Percentiles rank a stretch among this genome's conserved stretches.
phyloP scores from a whole-genome alignment of 2,888 invertebrate species.

The Eilema griseolum region DNA sequence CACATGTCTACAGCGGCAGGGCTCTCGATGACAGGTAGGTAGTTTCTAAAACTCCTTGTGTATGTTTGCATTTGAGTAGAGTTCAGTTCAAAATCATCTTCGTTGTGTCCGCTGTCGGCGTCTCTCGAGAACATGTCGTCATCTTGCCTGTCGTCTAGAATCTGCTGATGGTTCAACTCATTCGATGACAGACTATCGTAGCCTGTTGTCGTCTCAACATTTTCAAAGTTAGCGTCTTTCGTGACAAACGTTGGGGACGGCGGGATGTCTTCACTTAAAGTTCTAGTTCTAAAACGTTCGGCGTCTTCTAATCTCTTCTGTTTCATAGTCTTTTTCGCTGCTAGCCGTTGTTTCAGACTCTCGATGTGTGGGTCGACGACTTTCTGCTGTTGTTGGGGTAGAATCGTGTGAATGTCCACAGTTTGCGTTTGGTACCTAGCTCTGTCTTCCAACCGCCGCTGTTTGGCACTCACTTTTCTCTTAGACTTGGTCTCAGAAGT shows the following conservation, averaged over 20 bases:
- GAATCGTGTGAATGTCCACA: slow-evolving; percentile 73
- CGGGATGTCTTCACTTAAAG: slow-evolving; percentile 86
- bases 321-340: slow-evolving; percentile 82
- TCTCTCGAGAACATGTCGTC: slow-evolving; percentile 71
- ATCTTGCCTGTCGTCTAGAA: slow-evolving; percentile 68
- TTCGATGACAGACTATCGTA: slow-evolving; percentile 82
- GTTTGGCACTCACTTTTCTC: slow-evolving; percentile 87
- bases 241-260: slow-evolving; percentile 84
- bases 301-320: slow-evolving; percentile 89
- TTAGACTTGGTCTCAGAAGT: slow-evolving; percentile 69
- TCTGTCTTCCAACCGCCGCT: slow-evolving; percentile 89
- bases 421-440: slow-evolving; percentile 91
- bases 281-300: slow-evolving; percentile 92
- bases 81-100: slow-evolving; percentile 90
- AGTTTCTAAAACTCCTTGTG: slow-evolving; percentile 84
- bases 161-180: slow-evolving; percentile 76
- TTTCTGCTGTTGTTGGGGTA: slow-evolving; percentile 58
- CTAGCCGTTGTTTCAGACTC: slow-evolving; percentile 73
- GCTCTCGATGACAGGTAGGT: slow-evolving; percentile 81
- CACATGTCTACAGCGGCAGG: slow-evolving; percentile 80
- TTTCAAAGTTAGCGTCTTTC: slow-evolving; percentile 79
- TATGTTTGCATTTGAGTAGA: slow-evolving; percentile 88
- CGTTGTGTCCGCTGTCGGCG: slow-evolving; percentile 90
- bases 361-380: slow-evolving; percentile 74
- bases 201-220: slow-evolving; percentile 81